Base-by-base conservation (phyloP, 2,797 vertebrate species). In the Lepus townsendii region DNA sequence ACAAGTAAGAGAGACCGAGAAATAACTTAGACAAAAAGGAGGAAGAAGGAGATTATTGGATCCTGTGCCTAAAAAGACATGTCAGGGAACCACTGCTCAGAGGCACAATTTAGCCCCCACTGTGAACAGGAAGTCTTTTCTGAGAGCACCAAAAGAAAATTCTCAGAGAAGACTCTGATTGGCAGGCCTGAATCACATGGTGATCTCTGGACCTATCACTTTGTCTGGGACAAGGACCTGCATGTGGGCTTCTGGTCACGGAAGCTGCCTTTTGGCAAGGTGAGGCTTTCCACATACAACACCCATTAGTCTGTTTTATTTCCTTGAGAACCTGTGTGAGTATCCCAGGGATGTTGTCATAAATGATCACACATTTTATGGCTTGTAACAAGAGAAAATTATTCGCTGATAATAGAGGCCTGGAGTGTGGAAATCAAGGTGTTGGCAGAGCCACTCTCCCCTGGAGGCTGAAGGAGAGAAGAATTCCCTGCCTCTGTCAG, bases 21-120 rank as follows among this genome's bases (percentile, higher is more conserved):
- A 80, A 47, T 26, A 54, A 65, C 19, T 65, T 80, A 71, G 52
- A 83, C 26, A 27, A 50, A 50, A 72, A 68, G 12, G 4, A 16
- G 26, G n/a, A 47, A 50, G 60, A 87, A 66, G 26, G 10, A 79
- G 63, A 19, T 76, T 38, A 50, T 7, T 24, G 52, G 17, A 50
- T n/a, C 42, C 5, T 16, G 47, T 1, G 19, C 24, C 52, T 80
- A 27, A 76, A 77, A 79, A n/a, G 11, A 9, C 1, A 3, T 27
- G 13, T 35, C 66, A 24, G 60, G 32, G 8, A 22, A 4, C 12
- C 30, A 27, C 5, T 19, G 47, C 11, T 27, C 38, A 38, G 16
- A 0, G 0, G 7, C 71, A 19, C 24, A 54, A 7, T 13, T 20
- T 2, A 0, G 2, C n/a, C 54, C n/a, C 50, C 52, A 27, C 38